Conservation (phyloP, 2,888 invertebrate species). For the Diploptera punctata region DNA sequence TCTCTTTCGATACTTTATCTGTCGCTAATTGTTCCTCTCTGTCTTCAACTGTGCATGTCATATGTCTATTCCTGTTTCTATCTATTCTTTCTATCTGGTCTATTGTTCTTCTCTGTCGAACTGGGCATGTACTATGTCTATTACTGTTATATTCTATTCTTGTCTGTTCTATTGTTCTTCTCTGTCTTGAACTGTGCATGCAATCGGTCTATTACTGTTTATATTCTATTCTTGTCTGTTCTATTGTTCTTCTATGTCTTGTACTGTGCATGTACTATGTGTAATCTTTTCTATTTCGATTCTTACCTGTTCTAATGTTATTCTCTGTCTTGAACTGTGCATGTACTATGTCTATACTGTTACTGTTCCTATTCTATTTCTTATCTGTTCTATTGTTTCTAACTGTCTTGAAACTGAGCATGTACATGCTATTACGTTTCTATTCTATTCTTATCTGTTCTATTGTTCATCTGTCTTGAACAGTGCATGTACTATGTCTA, state of each 20-base stretch:
- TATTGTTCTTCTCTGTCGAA: no score
- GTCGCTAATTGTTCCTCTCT: no score
- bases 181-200: no score
- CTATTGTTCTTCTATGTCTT: conserved; percentile 21
- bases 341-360: neutral
- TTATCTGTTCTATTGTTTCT: neutral
- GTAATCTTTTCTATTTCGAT: neutral
- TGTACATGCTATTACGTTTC: conserved; percentile 10
- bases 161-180: conserved; percentile 24
- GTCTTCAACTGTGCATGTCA: no score
- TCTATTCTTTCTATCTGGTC: neutral
- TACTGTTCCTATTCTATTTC: neutral
- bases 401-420: neutral
- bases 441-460: neutral
- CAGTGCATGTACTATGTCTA: neutral
- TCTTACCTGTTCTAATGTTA: conserved; percentile 23
- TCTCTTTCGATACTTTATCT: no score
- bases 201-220: neutral
- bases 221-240: neutral
- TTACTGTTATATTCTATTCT: neutral
- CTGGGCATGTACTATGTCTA: neutral
- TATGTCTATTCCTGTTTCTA: neutral
- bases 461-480: neutral
- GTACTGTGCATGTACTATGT: no score
- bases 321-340: neutral